These are phyloP conservation scores for Peromyscus melanophrys DNA, from an alignment of 2,797 vertebrate species.

Conservation along the genomic window DNA sequence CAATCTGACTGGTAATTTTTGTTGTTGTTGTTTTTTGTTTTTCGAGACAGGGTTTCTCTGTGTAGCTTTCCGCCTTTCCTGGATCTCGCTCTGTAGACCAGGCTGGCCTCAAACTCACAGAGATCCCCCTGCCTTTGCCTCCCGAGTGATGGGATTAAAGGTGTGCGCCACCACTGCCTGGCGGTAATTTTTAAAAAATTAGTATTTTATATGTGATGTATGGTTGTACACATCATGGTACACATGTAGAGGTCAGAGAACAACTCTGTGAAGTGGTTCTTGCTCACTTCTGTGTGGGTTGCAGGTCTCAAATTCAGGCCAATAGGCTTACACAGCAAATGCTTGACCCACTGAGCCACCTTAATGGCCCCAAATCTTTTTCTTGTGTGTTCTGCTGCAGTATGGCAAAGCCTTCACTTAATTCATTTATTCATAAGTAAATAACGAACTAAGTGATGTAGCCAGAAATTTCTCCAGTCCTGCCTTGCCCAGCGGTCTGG, in stretches of 20 bases:
- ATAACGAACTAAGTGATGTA: not conserved
- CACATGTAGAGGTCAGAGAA: not conserved
- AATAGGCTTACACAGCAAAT: not conserved
- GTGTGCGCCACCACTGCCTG: too few relatives aligned
- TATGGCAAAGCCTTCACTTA: conserved; percentile 11
- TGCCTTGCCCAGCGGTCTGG: too few relatives aligned
- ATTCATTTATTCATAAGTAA: not conserved
- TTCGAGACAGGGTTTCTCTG: too few relatives aligned
- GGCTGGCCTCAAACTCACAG: too few relatives aligned
- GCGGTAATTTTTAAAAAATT: not conserved
- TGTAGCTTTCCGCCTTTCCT: too few relatives aligned
- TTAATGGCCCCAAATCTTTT: not conserved
- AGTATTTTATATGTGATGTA: not conserved
- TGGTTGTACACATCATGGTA: not conserved
- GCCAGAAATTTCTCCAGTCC: too few relatives aligned
- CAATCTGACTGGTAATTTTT: not conserved
- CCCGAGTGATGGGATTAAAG: too few relatives aligned
- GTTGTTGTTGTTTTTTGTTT: too few relatives aligned
- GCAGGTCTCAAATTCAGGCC: not conserved
- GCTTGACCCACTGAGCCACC: not conserved
- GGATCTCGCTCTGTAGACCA: too few relatives aligned
- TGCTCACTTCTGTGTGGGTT: not conserved
- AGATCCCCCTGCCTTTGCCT: too few relatives aligned
- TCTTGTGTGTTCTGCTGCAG: not conserved
- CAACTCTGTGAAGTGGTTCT: not conserved